Percentiles rank a stretch among this genome's conserved stretches.
Evolutionary conservation across 2,888 invertebrate species (phyloP).

Genomic region (Volucella zonaria): DNA sequence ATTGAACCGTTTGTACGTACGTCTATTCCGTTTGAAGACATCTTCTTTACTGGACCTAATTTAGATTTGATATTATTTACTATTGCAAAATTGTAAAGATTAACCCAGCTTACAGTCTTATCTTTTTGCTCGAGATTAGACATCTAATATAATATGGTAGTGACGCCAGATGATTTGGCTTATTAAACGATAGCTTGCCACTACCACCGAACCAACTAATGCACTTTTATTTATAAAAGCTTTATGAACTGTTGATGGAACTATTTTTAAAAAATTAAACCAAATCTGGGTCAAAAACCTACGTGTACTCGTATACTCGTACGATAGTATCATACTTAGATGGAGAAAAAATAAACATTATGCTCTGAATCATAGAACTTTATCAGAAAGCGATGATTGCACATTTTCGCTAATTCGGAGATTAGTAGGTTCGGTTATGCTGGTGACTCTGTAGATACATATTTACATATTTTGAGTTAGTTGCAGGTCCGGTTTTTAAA

Average conservation of each 20-base stretch:
- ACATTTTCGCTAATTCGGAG: no score
- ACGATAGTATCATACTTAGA: no score
- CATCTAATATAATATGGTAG: constrained; percentile 18
- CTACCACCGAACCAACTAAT: neutral
- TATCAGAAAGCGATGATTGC: no score
- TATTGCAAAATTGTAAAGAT: neutral
- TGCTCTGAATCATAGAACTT: no score
- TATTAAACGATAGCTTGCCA: neutral
- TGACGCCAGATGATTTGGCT: neutral
- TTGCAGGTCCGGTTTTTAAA: no score
- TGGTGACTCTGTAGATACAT: no score
- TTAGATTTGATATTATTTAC: constrained; percentile 8
- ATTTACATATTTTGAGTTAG: no score
- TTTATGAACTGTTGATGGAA: constrained; percentile 4
- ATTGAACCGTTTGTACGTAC: neutral
- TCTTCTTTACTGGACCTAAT: constrained; percentile 21
- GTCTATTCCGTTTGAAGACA: constrained; percentile 41
- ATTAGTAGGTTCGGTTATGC: no score
- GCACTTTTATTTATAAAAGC: constrained; percentile 17
- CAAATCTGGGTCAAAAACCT: no score
- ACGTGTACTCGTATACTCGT: no score
- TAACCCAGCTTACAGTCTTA: constrained; percentile 13
- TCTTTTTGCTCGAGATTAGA: constrained; percentile 25
- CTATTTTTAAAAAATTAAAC: no score
- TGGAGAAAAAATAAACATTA: no score